A percentile compares a stretch with the other conserved stretches of the same genome.
phyloP scores from a whole-genome alignment of 2,113 vertebrate genomes.

The Python bivittatus region DNA sequence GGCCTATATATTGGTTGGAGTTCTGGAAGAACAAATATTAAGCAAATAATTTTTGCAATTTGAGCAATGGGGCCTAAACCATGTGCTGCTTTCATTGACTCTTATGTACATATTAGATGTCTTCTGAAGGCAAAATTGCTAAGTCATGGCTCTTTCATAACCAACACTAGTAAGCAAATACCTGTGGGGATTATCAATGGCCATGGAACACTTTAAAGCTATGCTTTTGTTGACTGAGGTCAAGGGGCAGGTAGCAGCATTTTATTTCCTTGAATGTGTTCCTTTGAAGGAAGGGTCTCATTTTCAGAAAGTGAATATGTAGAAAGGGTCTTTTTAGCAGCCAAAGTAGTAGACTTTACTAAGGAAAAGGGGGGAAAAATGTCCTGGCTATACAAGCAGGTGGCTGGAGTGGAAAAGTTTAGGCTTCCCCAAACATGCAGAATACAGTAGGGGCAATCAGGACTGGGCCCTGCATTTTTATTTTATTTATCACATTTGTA shows the following conservation, averaged over 20 bases:
- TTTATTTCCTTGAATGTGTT: constrained; percentile 34
- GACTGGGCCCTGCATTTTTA: not conserved
- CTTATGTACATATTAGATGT: not conserved
- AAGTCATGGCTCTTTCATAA: constrained; percentile 67
- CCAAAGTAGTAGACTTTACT: not conserved
- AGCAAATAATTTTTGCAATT: not conserved
- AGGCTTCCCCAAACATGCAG: not conserved
- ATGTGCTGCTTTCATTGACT: not conserved
- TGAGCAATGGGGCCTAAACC: not conserved
- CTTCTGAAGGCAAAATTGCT: constrained; percentile 45
- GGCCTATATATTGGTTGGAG: not conserved
- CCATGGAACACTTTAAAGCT: not conserved
- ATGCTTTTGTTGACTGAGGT: constrained; percentile 20
- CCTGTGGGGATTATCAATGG: constrained; percentile 13
- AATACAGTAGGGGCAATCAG: not conserved
- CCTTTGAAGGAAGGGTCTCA: not conserved
- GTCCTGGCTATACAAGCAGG: constrained; percentile 3
- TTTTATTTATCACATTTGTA: not conserved
- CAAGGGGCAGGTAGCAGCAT: constrained; percentile 41
- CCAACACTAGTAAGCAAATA: not conserved
- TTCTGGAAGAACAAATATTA: not conserved
- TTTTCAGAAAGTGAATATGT: constrained; percentile 42
- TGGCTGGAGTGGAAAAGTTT: not conserved
- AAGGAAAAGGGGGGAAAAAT: fast-evolving
- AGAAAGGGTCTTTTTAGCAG: constrained; percentile 27